A percentile compares a stretch with the other conserved stretches of the same genome.
Conservation (phyloP, 1,140 invertebrate species). For the Ephestia elutella region DNA sequence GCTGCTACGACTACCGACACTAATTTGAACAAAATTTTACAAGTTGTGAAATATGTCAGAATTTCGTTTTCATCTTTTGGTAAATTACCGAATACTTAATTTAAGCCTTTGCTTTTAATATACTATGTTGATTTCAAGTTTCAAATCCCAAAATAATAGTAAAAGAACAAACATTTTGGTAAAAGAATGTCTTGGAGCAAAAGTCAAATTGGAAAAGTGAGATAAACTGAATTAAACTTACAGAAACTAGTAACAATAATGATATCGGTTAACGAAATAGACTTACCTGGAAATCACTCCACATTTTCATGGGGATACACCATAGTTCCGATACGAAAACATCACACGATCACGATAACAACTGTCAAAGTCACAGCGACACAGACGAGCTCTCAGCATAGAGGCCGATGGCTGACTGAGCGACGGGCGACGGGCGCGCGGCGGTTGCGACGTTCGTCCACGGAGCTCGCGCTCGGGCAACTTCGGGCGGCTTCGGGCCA, state of each 20-base stretch:
- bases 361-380: conserved; percentile 70
- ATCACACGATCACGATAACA: conserved; percentile 72
- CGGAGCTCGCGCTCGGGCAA: conserved; percentile 22
- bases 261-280: background rate
- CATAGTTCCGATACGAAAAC: conserved; percentile 73
- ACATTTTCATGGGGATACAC: conserved; percentile 73
- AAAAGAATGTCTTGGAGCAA: background rate
- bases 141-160: background rate
- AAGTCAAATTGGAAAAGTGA: background rate
- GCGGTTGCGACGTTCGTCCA: conserved; percentile 34
- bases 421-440: conserved; percentile 26
- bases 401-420: conserved; percentile 65
- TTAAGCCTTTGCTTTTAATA: background rate
- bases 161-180: background rate
- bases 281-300: conserved; percentile 73
- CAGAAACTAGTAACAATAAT: background rate
- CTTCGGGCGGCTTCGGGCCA: conserved; percentile 29
- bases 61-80: background rate
- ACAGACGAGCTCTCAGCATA: conserved; percentile 44
- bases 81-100: background rate
- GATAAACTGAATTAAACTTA: background rate
- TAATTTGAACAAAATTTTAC: background rate
- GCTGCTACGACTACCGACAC: background rate
- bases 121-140: background rate
- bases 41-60: conserved; percentile 3